Percentiles rank a stretch among this genome's conserved stretches.
Evolutionary conservation across 2,113 vertebrate genomes (phyloP).

Genomic region (Odobenus rosmarus): DNA sequence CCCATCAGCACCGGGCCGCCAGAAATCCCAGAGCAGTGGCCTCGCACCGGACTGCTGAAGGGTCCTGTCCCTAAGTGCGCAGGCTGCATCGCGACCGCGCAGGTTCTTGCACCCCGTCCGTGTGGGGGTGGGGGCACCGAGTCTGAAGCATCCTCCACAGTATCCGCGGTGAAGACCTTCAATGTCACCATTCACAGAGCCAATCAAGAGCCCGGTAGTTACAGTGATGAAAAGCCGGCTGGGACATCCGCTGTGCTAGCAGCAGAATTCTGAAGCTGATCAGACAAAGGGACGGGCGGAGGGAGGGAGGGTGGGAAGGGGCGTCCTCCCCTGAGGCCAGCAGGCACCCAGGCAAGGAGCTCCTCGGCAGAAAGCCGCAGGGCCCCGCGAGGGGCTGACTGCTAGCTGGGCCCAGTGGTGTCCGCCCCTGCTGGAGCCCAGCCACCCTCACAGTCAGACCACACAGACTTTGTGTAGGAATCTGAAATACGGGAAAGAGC

Average conservation of each 20-base stretch:
- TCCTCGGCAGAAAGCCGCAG: neutral
- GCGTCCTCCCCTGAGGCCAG: neutral
- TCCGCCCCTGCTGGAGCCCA: neutral
- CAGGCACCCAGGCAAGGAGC: neutral
- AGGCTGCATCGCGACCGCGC: neutral
- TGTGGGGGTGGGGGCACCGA: no score
- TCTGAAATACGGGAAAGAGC: no score
- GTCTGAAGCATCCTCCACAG: neutral
- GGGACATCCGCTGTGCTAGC: neutral
- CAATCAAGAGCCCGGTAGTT: neutral
- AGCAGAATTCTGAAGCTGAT: neutral
- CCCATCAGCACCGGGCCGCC: neutral
- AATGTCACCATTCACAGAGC: rapidly evolving
- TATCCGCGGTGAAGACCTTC: neutral
- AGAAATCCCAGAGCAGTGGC: neutral
- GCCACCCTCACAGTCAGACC: neutral
- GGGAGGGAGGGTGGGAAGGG: neutral
- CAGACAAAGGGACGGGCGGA: neutral
- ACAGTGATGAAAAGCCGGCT: neutral
- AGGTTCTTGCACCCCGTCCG: neutral
- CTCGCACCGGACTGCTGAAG: neutral
- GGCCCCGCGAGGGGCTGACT: neutral
- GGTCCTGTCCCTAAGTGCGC: neutral
- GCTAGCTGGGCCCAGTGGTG: rapidly evolving
- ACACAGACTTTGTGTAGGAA: neutral